Conservation (phyloP, 2,797 vertebrate species). For the Falco columbarius region DNA sequence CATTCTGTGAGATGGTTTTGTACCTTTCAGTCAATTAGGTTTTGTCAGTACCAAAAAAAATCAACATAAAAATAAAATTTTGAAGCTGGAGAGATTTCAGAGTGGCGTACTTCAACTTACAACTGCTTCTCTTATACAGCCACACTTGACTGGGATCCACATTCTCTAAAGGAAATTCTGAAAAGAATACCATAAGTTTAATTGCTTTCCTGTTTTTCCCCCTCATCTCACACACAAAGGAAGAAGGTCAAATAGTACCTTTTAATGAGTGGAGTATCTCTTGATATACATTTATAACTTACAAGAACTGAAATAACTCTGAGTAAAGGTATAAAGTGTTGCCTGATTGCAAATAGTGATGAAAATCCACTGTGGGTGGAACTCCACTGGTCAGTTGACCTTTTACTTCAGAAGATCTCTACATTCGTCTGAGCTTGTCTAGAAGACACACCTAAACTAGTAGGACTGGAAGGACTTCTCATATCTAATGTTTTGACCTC, state of each 20-base stretch:
- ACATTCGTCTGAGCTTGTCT: background rate
- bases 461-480: background rate
- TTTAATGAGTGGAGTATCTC: background rate
- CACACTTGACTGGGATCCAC: background rate
- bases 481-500: background rate
- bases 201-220: background rate
- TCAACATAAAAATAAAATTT: background rate
- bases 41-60: background rate
- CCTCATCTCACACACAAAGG: background rate
- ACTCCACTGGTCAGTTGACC: background rate
- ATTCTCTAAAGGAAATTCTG: background rate
- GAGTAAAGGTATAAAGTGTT: background rate
- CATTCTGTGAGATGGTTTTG: background rate
- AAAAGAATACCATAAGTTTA: rapidly evolving
- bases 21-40: background rate
- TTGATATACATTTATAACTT: background rate
- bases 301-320: background rate
- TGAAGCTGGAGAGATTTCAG: background rate
- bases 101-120: background rate
- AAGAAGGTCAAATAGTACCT: background rate
- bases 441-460: background rate
- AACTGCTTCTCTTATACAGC: background rate
- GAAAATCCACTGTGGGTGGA: background rate
- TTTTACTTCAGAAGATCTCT: background rate
- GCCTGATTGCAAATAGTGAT: background rate